Percentiles rank a stretch among this genome's conserved stretches.
Conservation (phyloP, 1,140 invertebrate genomes). For the Drosophila arizonae region DNA sequence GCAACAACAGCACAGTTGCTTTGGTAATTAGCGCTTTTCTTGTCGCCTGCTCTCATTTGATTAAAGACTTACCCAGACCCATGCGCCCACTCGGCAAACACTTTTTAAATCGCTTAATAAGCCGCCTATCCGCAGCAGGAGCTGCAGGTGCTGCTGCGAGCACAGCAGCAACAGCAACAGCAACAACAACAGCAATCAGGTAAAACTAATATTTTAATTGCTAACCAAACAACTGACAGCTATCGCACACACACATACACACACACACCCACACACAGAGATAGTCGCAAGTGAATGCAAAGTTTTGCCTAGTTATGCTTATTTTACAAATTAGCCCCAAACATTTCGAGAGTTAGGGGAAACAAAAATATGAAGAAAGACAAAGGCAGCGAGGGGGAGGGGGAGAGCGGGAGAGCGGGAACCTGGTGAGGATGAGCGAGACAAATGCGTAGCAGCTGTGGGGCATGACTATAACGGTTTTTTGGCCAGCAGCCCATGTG, state of each 20-base stretch:
- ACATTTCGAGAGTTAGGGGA: slow-evolving; percentile 29
- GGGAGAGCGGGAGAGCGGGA: background rate
- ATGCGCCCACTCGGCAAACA: slow-evolving; percentile 15
- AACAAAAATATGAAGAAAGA: background rate
- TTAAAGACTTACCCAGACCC: slow-evolving; percentile 41
- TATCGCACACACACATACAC: slow-evolving; percentile 11
- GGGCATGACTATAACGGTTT: slow-evolving; percentile 27
- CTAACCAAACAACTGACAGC: slow-evolving; percentile 50
- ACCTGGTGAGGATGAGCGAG: slow-evolving; percentile 32
- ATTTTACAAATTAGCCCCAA: slow-evolving; percentile 65
- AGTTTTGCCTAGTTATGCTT: slow-evolving; percentile 52
- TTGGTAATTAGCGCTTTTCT: slow-evolving; percentile 64
- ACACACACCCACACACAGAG: background rate
- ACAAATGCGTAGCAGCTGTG: slow-evolving; percentile 42
- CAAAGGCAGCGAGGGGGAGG: background rate
- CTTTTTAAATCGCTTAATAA: slow-evolving; percentile 55
- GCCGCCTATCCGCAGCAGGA: slow-evolving; percentile 14
- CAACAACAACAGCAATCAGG: slow-evolving; percentile 17
- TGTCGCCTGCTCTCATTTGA: slow-evolving; percentile 66
- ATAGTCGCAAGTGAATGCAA: slow-evolving; percentile 16
- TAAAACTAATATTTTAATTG: slow-evolving; percentile 76
- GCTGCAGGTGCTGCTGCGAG: background rate
- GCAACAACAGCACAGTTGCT: slow-evolving; percentile 38
- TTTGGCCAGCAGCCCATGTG: slow-evolving; percentile 8
- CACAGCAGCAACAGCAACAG: background rate